Base-by-base conservation (phyloP, 2,113 vertebrate species). In the Dasypus novemcinctus region DNA sequence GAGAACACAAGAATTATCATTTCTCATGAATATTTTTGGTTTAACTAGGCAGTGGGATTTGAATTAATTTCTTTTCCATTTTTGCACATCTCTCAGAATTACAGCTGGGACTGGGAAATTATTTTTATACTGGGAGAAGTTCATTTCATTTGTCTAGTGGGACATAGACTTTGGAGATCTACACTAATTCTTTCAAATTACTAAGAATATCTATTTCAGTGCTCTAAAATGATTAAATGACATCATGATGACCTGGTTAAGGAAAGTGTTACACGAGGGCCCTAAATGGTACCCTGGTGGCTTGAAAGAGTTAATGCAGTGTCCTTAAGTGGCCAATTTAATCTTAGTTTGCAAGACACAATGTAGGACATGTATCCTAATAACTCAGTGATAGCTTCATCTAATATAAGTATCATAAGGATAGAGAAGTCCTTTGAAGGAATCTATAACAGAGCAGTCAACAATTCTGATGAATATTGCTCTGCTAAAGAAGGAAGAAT, bases 221-320 rank as follows among this genome's bases (percentile, higher is more conserved):
- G 54, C 61, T 96, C 89, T 97, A 89, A 94, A 93, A 96, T 96
- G 74, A 96, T 95, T 95, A 94, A 96, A 95, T 97, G 95, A 97
- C 93, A 97, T 97, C 91, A 97, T 91, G 64, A 97, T 97, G 95
- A 96, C 94, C 91, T 97, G 79, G 84, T 92, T 97, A 96, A 97
- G 91, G 87, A 91, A 94, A 94, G 95, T 94, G 86, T 96, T 97
- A 89, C 88, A 91, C 88, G 74, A 92, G 52, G 82, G 49, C 63
- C 43, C 93, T 97, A 94, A 97, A 97, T 94, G 92, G 66, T 87
- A 95, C 95, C 76, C 97, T 96, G 27, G 97, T 94, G 97, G 91
- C 92, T n/a, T 72, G 78, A 92, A 90, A 85, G 95, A 96, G 95
- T 96, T 95, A 96, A 97, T 96, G 94, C 54, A 90, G 82, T 94